Evolutionary conservation across 2,888 invertebrate genomes (phyloP), one percentile per base, ranked within the genome.

Genomic region (Dyspetes luteomarginatus): DNA sequence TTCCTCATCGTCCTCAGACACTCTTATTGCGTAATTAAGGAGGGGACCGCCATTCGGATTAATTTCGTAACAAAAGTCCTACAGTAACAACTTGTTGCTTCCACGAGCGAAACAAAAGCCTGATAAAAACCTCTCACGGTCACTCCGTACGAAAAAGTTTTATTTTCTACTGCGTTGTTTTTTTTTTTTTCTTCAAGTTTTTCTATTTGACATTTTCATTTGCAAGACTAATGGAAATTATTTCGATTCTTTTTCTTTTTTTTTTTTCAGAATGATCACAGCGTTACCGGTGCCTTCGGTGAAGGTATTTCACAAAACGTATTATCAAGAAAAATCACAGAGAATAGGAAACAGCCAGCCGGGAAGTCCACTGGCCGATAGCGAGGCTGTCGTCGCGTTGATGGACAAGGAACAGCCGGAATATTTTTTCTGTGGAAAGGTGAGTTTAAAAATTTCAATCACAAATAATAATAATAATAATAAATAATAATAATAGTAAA

Each of bases 281-380:
- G 91, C 91, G 81, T 87, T 91, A 83, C 91, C 91, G 58, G 90
- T 91, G 80, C 91, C 91, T 77, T 90, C 90, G 78, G 91, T 91
- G 81, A 91, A 90, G 86, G 91, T 91, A 78, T 91, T 91, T 81
- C 91, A 90, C 85, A 91, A 91, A 88, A 91, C 90, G 28, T 91
- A 91, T 72, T 91, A 91, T 48, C 90, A 90, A 60, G 91, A 91
- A 83, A 91, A 91, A 67, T 87, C 86, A n/a, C 86, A 89, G 65
- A 88, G 90, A 67, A 86, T 89, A 78, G 89, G 89, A 36, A 90
- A 81, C 65, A 91, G 91, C 82, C 90, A 91, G 62, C 91, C 91
- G 50, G 91, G 91, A 76, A 91, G 91, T 82, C 91, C 91, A 12
- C 81, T 91, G 36, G 86, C 90, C 24, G 91, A 91, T 65, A 91